Evolutionary conservation across 1,140 invertebrate species (phyloP).

Genomic region (Ruditapes philippinarum): DNA sequence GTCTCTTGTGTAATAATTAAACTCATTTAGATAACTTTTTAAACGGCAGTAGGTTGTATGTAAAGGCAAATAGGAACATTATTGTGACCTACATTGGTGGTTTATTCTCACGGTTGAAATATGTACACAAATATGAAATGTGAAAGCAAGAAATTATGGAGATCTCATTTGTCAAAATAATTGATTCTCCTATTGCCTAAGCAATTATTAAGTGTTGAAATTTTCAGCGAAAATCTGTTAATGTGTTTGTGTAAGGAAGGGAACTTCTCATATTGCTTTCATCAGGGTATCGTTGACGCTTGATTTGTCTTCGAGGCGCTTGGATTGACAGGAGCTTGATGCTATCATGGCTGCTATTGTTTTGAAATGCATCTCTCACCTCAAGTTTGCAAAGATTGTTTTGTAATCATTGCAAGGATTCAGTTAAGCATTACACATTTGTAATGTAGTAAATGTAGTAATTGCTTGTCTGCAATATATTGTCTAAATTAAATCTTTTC

Average conservation of each 20-base stretch:
- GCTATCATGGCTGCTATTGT: not conserved
- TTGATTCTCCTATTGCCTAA: conserved; percentile 61
- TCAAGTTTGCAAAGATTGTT: not conserved
- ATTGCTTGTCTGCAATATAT: not conserved
- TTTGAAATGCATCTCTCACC: conserved; percentile 7
- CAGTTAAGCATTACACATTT: not conserved
- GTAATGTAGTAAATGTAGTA: not conserved
- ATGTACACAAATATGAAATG: conserved; percentile 32
- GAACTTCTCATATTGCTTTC: conserved; percentile 49
- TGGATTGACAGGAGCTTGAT: conserved; percentile 36
- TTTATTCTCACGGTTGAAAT: conserved; percentile 59
- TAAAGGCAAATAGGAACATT: not conserved
- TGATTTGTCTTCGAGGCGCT: conserved; percentile 51
- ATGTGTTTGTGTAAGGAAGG: conserved; percentile 64
- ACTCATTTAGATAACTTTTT: too few relatives aligned
- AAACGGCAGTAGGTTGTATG: too few relatives aligned
- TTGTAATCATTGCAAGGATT: not conserved
- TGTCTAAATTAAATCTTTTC: too few relatives aligned
- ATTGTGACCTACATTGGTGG: conserved; percentile 14
- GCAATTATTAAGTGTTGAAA: conserved; percentile 69
- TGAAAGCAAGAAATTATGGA: conserved; percentile 37
- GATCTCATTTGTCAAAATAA: conserved; percentile 66
- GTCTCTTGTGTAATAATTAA: too few relatives aligned
- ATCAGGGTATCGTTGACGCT: conserved; percentile 55
- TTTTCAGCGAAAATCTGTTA: conserved; percentile 62